Percentiles rank a stretch among this genome's conserved stretches.
phyloP scores from a whole-genome alignment of 2,888 invertebrate genomes.

The Caenorhabditis zanzibari region DNA sequence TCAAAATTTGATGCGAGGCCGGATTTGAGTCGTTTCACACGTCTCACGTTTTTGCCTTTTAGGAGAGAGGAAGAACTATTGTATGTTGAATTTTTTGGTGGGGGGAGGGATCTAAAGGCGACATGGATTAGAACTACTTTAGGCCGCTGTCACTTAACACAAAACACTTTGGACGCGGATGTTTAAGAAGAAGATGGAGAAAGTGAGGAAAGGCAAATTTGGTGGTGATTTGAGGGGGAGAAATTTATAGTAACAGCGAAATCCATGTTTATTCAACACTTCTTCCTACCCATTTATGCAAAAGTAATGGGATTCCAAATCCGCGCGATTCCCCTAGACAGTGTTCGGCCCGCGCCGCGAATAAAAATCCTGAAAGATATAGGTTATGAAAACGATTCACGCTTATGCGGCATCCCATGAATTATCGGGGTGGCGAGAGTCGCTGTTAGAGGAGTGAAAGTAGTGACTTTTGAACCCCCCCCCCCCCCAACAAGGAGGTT shows the following conservation, averaged over 20 bases:
- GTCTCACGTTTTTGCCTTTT: conserved; percentile 41
- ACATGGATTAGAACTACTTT: conserved; percentile 36
- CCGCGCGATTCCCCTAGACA: conserved; percentile 10
- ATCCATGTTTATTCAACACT: conserved; percentile 65
- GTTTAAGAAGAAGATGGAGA: conserved; percentile 16
- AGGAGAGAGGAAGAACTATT: background rate
- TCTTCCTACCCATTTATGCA: conserved; percentile 65
- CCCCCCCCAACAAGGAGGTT: conserved; percentile 32
- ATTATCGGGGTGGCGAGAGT: conserved; percentile 14
- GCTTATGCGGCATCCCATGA: conserved; percentile 40
- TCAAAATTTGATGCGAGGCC: conserved; percentile 48
- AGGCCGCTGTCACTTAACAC: conserved; percentile 26
- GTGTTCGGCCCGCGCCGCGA: conserved; percentile 29
- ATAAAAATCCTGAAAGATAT: conserved; percentile 61
- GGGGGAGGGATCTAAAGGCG: background rate
- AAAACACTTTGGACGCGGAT: conserved; percentile 30
- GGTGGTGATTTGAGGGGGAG: background rate
- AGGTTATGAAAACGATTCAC: conserved; percentile 64
- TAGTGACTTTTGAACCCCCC: conserved; percentile 45
- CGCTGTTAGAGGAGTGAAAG: conserved; percentile 1
- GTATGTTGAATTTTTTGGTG: conserved; percentile 2
- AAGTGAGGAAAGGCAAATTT: conserved; percentile 24
- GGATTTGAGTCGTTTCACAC: conserved; percentile 54
- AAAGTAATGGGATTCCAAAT: conserved; percentile 61
- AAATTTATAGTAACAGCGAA: conserved; percentile 16